These are phyloP conservation scores for Seladonia tumulorum DNA, from an alignment of 2,888 invertebrate genomes.

Conservation along the genomic window DNA sequence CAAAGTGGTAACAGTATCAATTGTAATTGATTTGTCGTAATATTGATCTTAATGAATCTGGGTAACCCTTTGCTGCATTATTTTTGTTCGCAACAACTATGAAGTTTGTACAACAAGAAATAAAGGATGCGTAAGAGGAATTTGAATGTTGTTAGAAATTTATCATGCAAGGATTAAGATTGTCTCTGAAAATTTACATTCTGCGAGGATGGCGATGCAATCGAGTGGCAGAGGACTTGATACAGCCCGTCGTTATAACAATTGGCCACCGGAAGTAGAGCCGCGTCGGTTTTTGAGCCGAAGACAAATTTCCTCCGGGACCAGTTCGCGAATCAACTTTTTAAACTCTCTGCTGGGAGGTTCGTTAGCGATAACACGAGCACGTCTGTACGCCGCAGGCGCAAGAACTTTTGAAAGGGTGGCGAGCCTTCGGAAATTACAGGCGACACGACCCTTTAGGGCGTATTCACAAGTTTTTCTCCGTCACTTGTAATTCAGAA, in stretches of 20 bases:
- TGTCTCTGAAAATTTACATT: neutral
- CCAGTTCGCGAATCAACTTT: constrained; percentile 75
- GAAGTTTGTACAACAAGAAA: too few species aligned
- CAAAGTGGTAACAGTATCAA: too few species aligned
- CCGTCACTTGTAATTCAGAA: constrained; percentile 46
- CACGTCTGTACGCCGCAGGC: constrained; percentile 60
- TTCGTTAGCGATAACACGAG: constrained; percentile 73
- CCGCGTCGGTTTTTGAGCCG: constrained; percentile 45
- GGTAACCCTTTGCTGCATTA: too few species aligned
- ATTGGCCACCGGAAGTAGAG: constrained; percentile 50
- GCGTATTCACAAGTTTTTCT: constrained; percentile 58
- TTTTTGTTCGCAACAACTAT: too few species aligned
- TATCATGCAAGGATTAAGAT: neutral
- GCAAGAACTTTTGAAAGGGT: constrained; percentile 65
- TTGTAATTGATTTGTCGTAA: too few species aligned
- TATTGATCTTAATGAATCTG: too few species aligned
- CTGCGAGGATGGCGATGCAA: neutral
- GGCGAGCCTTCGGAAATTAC: constrained; percentile 63
- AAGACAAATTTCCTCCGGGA: constrained; percentile 77
- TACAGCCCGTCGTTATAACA: constrained; percentile 47
- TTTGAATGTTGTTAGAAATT: neutral
- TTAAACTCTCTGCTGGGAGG: constrained; percentile 71
- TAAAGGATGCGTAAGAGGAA: neutral
- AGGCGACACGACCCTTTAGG: constrained; percentile 51
- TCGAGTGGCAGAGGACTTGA: constrained; percentile 4